Base-by-base conservation (phyloP, 1,140 invertebrate genomes). In the Anastrepha obliqua region DNA sequence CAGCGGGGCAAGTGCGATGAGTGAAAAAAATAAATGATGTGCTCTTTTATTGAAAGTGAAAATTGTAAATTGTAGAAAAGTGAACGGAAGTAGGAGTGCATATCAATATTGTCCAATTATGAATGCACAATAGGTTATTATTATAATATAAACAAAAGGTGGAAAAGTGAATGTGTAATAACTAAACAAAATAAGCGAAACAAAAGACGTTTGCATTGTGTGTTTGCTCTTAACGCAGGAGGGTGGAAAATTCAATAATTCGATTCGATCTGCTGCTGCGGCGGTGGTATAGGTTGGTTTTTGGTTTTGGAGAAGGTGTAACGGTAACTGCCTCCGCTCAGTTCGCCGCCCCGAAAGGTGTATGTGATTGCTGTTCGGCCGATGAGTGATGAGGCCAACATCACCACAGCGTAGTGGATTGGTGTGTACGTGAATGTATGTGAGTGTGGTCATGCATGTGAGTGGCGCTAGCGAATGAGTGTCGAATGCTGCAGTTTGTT, bases 211-310 rank as follows among this genome's bases (percentile, higher is more conserved):
- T 74, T 74, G 4, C 42, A 9, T 74, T 51, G 70, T 15, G 44
- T 74, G 8, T 74, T 74, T 74, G 70, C n/a, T 17, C 44, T 1
- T 15, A 74, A 74, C 8, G 42, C 70, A 74, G n/a, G 74, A 55
- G 47, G 17, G 74, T 81, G 74, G 47, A 81, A 81, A 81, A 58
- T 81, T 81, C 74, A 81, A 81, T 81, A 81, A 81, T 81, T 81
- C 74, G 47, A 55, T 81, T 81, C 74, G 74, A 81, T 55, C 47
- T 20, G 47, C 74, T 29, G 74, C n/a, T 42, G 8, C 60, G 20
- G 74, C 11, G 17, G 7, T 81, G 7, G 74, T 20, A 29, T 29
- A 55, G 29, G n/a, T 29, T 55, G 44, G 47, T 29, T 17, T 81
- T 51, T 81, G 44, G 29, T 0, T 29, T 29, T 29, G n/a, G 47